These are phyloP conservation scores for Okapia johnstoni DNA, from an alignment of 2,113 vertebrate genomes.

Conservation along the genomic window DNA sequence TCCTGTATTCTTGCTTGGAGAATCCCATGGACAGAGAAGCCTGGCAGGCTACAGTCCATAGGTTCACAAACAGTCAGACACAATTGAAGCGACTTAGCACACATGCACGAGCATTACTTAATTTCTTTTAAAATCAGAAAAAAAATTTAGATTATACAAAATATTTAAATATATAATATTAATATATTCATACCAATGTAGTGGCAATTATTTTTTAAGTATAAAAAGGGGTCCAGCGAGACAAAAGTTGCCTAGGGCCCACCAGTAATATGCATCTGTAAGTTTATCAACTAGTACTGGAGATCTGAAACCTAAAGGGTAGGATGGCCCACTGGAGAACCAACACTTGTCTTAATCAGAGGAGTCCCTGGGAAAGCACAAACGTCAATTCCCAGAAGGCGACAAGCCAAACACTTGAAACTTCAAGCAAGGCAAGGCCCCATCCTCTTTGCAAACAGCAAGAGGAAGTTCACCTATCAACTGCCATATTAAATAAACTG, in stretches of 20 bases:
- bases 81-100: neutral
- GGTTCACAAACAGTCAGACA: neutral
- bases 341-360: constrained; percentile 7
- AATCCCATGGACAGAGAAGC: neutral
- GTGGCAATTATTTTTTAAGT: neutral
- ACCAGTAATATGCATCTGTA: neutral
- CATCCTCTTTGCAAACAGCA: constrained; percentile 66
- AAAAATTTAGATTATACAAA: neutral
- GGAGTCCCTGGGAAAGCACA: constrained; percentile 29
- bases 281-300: neutral
- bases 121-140: constrained; percentile 30
- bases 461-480: constrained; percentile 67
- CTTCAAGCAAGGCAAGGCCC: constrained; percentile 41
- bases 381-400: constrained; percentile 20
- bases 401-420: constrained; percentile 46
- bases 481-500: constrained; percentile 66
- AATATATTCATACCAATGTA: neutral
- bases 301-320: constrained; percentile 8
- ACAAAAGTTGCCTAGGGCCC: neutral
- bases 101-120: neutral
- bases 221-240: neutral
- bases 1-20: neutral
- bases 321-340: constrained; percentile 13
- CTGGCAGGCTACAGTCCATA: neutral
- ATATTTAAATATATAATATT: neutral